Conservation (phyloP, 2,113 vertebrate species). For the Tachycineta bicolor region DNA sequence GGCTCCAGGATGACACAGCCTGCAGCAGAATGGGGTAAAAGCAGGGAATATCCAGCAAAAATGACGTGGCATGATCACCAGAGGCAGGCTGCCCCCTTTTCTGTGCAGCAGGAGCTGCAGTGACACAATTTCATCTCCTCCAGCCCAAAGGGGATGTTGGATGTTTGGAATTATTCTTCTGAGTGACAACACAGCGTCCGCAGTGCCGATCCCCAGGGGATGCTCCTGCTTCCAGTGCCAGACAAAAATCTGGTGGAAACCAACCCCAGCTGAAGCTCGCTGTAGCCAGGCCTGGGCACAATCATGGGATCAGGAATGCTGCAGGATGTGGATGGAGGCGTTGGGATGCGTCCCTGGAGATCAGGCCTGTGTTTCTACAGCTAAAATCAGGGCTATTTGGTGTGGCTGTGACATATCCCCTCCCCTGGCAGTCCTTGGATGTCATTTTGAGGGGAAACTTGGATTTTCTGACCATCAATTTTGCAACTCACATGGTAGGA, state of each 20-base stretch:
- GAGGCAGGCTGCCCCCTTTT: not conserved
- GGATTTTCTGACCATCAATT: not conserved
- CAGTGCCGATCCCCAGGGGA: not conserved
- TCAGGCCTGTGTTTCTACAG: not conserved
- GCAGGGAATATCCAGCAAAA: not conserved
- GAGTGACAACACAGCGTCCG: not conserved
- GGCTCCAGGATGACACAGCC: not conserved
- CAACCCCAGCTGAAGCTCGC: not conserved
- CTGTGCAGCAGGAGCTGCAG: not conserved
- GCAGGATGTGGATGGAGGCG: no score
- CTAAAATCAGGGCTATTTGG: not conserved
- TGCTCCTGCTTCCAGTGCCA: not conserved
- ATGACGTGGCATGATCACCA: fast-evolving
- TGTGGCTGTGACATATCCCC: fast-evolving
- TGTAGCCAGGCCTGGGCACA: not conserved
- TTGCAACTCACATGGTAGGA: fast-evolving
- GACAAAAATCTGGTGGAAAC: not conserved
- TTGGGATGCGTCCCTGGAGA: no score
- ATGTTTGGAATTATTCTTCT: not conserved
- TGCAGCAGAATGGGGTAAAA: not conserved
- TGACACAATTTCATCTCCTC: not conserved
- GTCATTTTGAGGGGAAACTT: not conserved
- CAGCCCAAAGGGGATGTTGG: not conserved
- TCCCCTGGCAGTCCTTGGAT: not conserved
- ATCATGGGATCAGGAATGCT: no score